Conservation (phyloP, 2,888 invertebrate species). For the Machimus rusticus region DNA sequence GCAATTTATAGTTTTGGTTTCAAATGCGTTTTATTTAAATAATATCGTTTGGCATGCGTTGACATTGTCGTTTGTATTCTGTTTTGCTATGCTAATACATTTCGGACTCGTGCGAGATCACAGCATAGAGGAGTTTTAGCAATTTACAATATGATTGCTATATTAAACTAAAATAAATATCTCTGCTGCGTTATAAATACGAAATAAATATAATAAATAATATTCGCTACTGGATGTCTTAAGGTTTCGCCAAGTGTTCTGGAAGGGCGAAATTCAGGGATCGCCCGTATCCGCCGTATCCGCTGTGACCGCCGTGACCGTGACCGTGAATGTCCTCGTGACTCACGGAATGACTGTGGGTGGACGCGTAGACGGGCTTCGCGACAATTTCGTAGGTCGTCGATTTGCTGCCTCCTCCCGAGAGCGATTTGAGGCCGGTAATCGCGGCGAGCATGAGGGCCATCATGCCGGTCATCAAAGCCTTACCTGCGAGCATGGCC, state of each 20-base stretch:
- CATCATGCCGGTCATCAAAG: slow-evolving; percentile 82
- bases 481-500: slow-evolving; percentile 82
- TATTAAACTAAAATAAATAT: slow-evolving; percentile 30
- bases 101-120: slow-evolving; percentile 18
- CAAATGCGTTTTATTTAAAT: background rate
- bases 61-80: background rate
- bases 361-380: slow-evolving; percentile 78
- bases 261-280: slow-evolving; percentile 56
- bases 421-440: slow-evolving; percentile 76
- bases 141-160: slow-evolving; percentile 8
- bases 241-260: slow-evolving; percentile 48
- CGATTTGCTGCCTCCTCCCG: slow-evolving; percentile 72
- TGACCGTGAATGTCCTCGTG: slow-evolving; percentile 68
- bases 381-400: slow-evolving; percentile 87
- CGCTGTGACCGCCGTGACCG: slow-evolving; percentile 64
- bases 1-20: background rate
- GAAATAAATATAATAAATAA: slow-evolving; percentile 20
- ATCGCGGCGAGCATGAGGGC: slow-evolving; percentile 80
- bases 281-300: slow-evolving; percentile 64
- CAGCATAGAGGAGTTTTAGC: slow-evolving; percentile 38
- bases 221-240: background rate
- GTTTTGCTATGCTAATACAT: slow-evolving; percentile 7
- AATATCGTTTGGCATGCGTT: background rate
- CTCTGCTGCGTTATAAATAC: background rate
- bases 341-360: slow-evolving; percentile 68